phyloP scores from a whole-genome alignment of 2,113 vertebrate species.

The Charadrius vociferus region DNA sequence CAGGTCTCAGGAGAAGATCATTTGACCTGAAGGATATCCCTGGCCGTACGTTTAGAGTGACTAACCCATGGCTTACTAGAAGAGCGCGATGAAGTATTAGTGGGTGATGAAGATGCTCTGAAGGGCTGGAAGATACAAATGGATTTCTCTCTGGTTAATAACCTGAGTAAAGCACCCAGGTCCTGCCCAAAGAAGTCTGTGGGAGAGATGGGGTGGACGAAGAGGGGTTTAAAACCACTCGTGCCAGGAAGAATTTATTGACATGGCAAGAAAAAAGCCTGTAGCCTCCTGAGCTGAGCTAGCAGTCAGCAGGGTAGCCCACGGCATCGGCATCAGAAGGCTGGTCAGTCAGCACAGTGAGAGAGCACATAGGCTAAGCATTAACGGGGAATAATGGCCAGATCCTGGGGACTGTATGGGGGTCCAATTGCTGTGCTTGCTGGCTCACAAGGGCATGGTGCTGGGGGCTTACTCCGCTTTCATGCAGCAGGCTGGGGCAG shows the following conservation, averaged over 20 bases:
- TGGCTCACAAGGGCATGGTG: not conserved
- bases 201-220: not conserved
- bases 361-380: accelerated
- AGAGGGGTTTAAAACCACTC: not conserved
- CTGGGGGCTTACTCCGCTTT: not conserved
- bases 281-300: not conserved
- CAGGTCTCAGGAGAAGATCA: not conserved
- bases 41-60: accelerated
- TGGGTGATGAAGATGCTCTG: not conserved
- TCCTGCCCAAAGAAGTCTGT: not conserved
- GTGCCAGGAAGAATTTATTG: not conserved
- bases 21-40: accelerated
- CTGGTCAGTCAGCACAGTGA: accelerated
- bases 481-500: not conserved
- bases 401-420: not conserved
- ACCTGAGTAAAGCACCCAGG: not conserved
- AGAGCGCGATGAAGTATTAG: not conserved
- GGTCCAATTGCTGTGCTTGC: accelerated
- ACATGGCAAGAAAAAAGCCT: not conserved
- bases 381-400: not conserved
- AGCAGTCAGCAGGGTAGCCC: not conserved
- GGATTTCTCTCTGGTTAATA: not conserved
- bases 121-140: not conserved
- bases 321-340: not conserved
- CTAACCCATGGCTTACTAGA: not conserved